Evolutionary conservation across 2,797 vertebrate genomes (phyloP).

Genomic region (Cephalopachus bancanus): DNA sequence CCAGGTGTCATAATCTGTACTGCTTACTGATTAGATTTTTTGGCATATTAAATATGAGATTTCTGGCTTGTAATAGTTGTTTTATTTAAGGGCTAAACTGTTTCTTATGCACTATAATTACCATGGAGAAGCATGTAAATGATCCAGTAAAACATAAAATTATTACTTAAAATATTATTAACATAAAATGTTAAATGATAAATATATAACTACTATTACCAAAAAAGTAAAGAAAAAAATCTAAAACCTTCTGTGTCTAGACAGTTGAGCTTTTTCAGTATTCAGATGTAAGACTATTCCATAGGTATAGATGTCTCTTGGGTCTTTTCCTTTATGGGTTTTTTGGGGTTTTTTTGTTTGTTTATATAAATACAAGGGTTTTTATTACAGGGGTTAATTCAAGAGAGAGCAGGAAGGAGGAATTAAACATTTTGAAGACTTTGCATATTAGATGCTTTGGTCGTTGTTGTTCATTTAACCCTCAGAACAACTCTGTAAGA

Average conservation of each 20-base stretch:
- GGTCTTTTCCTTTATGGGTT: neutral
- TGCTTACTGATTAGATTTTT: conserved; percentile 53
- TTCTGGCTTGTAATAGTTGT: conserved; percentile 29
- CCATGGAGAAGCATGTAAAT: conserved; percentile 12
- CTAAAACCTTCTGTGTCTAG: neutral
- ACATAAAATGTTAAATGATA: conserved; percentile 54
- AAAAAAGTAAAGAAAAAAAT: conserved; percentile 45
- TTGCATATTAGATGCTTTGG: neutral
- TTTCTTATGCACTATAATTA: conserved; percentile 35
- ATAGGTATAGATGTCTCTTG: neutral
- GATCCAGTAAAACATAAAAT: conserved; percentile 44
- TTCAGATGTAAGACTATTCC: conserved; percentile 50
- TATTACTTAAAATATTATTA: conserved; percentile 14
- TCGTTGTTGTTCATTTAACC: neutral
- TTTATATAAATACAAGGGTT: conserved; percentile 14
- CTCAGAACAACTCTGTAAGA: neutral
- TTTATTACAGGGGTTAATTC: conserved; percentile 10
- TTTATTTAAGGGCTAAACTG: conserved; percentile 23
- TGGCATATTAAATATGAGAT: conserved; percentile 10
- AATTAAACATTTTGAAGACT: neutral
- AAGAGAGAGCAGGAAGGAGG: neutral
- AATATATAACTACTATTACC: neutral
- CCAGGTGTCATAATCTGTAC: conserved; percentile 37
- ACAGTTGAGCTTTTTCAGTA: neutral
- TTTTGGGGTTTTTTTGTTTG: neutral